Percentiles rank a stretch among this genome's conserved stretches.
Evolutionary conservation across 2,113 vertebrate species (phyloP).

Genomic region (Rhineura floridana): DNA sequence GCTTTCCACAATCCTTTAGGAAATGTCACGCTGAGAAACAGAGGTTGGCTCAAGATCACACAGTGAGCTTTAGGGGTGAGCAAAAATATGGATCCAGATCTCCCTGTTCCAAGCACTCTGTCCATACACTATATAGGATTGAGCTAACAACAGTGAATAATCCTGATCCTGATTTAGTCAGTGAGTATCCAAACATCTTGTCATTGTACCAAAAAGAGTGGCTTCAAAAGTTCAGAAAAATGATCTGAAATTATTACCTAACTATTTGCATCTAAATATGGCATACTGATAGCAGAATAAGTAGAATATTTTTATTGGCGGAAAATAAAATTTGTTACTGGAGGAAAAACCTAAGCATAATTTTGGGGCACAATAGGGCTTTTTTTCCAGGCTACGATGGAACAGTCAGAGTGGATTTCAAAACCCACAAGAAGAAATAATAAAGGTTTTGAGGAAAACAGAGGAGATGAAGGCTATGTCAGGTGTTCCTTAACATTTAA

Average conservation of each 20-base stretch:
- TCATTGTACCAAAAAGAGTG: too few species aligned
- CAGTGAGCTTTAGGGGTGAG: neutral
- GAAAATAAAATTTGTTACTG: neutral
- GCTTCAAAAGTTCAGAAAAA: neutral
- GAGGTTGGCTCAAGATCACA: too few species aligned
- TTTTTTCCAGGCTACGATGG: neutral
- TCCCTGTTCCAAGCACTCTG: neutral
- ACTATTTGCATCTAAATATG: neutral
- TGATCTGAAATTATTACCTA: neutral
- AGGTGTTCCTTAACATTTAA: conserved; percentile 9
- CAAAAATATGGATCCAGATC: neutral
- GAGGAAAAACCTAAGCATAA: neutral
- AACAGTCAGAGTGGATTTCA: neutral
- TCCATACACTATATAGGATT: neutral
- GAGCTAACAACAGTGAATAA: neutral
- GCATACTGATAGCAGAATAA: neutral
- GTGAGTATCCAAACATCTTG: neutral
- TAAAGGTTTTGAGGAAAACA: neutral
- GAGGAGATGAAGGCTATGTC: neutral
- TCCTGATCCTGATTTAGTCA: neutral
- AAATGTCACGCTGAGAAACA: neutral
- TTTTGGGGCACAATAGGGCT: neutral
- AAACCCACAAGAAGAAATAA: neutral
- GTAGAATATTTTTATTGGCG: neutral
- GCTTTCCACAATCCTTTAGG: neutral